A percentile compares a stretch with the other conserved stretches of the same genome.
phyloP scores from a whole-genome alignment of 2,888 invertebrate genomes.

The Plutella xylostella region DNA sequence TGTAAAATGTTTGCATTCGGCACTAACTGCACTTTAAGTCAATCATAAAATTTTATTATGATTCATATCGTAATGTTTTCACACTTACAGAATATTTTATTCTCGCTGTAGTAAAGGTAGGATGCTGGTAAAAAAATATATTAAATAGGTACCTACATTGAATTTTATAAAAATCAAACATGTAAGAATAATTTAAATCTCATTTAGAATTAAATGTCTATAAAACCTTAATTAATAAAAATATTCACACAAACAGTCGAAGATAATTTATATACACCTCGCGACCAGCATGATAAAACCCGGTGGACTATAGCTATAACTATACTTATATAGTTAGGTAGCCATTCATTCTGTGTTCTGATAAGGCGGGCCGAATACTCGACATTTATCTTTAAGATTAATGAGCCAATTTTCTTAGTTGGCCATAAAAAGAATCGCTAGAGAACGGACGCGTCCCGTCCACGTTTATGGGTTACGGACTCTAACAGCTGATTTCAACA shows the following conservation, averaged over 20 bases:
- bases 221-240: background rate
- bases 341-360: constrained; percentile 56
- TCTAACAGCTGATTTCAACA: constrained; percentile 3
- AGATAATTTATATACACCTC: background rate
- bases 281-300: constrained; percentile 29
- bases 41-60: no score
- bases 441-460: constrained; percentile 45
- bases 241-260: background rate
- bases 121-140: background rate
- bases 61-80: no score
- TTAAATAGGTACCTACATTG: background rate
- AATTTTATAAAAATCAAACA: no score
- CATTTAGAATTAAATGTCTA: background rate
- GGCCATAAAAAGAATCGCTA: constrained; percentile 67
- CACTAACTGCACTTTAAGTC: no score
- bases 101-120: no score
- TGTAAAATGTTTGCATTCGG: no score
- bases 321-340: constrained; percentile 32
- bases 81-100: no score
- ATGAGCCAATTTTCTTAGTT: constrained; percentile 71
- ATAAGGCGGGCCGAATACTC: constrained; percentile 66
- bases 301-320: constrained; percentile 12
- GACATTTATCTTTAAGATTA: constrained; percentile 69
- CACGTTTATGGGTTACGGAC: background rate
- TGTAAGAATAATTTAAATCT: no score